Evolutionary conservation across 2,113 vertebrate genomes (phyloP).

Genomic region (Oriolus oriolus): DNA sequence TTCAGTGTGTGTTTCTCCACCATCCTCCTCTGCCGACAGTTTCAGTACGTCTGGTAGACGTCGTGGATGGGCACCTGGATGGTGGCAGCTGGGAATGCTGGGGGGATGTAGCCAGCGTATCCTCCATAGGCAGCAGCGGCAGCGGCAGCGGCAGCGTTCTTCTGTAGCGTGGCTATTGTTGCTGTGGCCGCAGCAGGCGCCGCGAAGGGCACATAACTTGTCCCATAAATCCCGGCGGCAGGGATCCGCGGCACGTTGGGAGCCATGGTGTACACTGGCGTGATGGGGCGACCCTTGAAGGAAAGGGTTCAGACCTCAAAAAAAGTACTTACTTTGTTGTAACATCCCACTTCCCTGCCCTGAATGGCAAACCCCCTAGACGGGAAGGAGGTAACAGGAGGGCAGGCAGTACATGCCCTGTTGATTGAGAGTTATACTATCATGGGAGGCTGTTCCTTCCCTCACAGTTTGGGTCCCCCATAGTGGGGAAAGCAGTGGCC

Average conservation of each 20-base stretch:
- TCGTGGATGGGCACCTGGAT: conserved; percentile 94
- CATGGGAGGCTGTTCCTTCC: background rate
- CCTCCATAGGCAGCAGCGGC: conserved; percentile 85
- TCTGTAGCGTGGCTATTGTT: conserved; percentile 91
- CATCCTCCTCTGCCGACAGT: background rate
- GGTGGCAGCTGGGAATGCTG: conserved; percentile 84
- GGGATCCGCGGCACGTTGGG: conserved; percentile 90
- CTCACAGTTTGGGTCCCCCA: background rate
- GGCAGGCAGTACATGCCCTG: accelerated
- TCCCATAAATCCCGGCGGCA: conserved; percentile 82
- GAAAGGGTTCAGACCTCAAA: background rate
- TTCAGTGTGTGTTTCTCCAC: conserved; percentile 69
- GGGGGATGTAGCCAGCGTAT: conserved; percentile 86
- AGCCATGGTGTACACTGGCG: conserved; percentile 92
- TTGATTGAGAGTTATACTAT: background rate
- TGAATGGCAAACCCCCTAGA: background rate
- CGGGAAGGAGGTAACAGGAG: background rate
- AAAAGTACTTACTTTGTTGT: background rate
- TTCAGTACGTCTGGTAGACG: conserved; percentile 92
- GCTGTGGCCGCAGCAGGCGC: conserved; percentile 81
- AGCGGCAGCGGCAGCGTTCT: conserved; percentile 77
- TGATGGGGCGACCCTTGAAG: conserved; percentile 89
- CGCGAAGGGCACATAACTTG: conserved; percentile 86
- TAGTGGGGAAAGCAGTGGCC: accelerated
- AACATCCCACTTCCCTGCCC: background rate